A percentile compares a stretch with the other conserved stretches of the same genome.
Evolutionary conservation across 2,888 invertebrate genomes (phyloP).

Genomic region (Drosophila lacicola): DNA sequence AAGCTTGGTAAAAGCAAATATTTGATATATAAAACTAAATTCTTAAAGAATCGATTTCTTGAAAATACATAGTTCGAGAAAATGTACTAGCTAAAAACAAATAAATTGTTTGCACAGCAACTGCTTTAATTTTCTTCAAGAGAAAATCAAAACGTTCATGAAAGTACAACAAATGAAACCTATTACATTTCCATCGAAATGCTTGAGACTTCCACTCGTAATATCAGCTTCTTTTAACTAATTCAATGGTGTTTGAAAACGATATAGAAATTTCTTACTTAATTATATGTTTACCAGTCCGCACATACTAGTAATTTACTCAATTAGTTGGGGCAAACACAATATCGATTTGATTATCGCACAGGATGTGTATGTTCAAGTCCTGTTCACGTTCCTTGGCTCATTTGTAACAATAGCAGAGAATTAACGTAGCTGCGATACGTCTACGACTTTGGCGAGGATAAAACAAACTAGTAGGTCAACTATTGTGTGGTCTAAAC

Average conservation of each 20-base stretch:
- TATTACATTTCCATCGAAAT: neutral
- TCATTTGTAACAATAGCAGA: slow-evolving; percentile 36
- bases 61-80: too few relatives aligned
- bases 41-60: too few relatives aligned
- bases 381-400: neutral
- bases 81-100: neutral
- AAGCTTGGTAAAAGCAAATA: too few relatives aligned
- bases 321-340: slow-evolving; percentile 39
- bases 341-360: slow-evolving; percentile 47
- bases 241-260: slow-evolving; percentile 9
- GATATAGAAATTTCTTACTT: slow-evolving; percentile 44
- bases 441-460: slow-evolving; percentile 10
- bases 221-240: neutral
- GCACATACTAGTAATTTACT: slow-evolving; percentile 36
- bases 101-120: neutral
- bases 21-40: too few relatives aligned
- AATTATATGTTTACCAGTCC: slow-evolving; percentile 46
- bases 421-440: slow-evolving; percentile 40
- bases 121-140: neutral
- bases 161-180: neutral
- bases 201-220: neutral
- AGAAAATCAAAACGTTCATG: neutral
- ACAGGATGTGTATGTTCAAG: slow-evolving; percentile 8
- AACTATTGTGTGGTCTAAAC: slow-evolving; percentile 23
- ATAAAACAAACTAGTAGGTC: slow-evolving; percentile 16